These are phyloP conservation scores for Nycticebus coucang DNA, from an alignment of 2,113 vertebrate genomes.

Conservation along the genomic window DNA sequence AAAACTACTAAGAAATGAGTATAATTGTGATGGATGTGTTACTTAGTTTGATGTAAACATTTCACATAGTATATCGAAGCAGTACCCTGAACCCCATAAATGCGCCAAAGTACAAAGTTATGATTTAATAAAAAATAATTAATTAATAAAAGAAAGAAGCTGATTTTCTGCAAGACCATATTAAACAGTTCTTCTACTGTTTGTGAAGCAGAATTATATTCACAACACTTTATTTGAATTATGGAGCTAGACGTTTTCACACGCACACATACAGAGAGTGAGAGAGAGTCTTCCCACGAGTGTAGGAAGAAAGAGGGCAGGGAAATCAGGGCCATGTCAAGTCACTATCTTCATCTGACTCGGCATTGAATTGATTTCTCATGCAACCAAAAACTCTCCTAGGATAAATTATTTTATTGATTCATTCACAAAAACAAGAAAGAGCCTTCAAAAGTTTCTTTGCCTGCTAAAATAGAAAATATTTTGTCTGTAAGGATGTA, in stretches of 20 bases:
- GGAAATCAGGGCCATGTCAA: neutral
- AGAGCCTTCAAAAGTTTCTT: conserved; percentile 16
- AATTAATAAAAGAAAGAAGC: neutral
- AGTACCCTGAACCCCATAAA: no score
- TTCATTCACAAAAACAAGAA: conserved; percentile 45
- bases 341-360: conserved; percentile 27
- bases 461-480: neutral
- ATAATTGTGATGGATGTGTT: no score
- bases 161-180: neutral
- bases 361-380: neutral
- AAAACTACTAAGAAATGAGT: no score
- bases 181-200: neutral
- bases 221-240: conserved; percentile 25
- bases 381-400: neutral
- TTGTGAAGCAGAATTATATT: neutral
- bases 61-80: no score
- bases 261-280: neutral
- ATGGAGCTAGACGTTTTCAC: neutral
- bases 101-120: no score
- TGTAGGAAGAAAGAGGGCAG: neutral
- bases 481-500: neutral
- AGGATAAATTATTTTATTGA: neutral
- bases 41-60: no score
- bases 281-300: no score
- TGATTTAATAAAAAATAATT: no score